A percentile compares a stretch with the other conserved stretches of the same genome.
Evolutionary conservation across 2,113 vertebrate genomes (phyloP).

Genomic region (Rhinopomastus cyanomelas): DNA sequence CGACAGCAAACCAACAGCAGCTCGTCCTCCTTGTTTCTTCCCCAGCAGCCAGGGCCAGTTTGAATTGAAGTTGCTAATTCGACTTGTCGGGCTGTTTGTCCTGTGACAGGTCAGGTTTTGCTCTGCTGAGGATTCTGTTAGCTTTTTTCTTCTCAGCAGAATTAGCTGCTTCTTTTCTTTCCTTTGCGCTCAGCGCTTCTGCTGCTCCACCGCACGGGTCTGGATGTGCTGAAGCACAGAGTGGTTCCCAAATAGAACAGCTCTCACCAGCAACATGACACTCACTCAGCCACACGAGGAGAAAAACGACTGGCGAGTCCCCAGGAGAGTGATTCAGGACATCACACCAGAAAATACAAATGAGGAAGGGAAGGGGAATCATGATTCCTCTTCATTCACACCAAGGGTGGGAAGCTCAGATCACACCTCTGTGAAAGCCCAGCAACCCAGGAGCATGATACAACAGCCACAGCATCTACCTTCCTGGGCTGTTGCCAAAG

Average conservation of each 20-base stretch:
- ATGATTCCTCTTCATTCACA: background rate
- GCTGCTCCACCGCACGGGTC: background rate
- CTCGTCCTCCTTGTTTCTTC: background rate
- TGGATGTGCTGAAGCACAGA: background rate
- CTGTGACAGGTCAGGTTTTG: background rate
- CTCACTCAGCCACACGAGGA: background rate
- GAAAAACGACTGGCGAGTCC: background rate
- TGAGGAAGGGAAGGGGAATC: background rate
- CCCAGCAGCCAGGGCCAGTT: background rate
- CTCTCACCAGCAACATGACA: background rate
- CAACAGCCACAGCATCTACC: background rate
- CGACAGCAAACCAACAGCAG: background rate
- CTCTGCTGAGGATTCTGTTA: background rate
- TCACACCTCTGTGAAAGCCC: background rate
- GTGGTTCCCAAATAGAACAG: background rate
- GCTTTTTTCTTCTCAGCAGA: background rate
- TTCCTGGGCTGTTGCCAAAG: background rate
- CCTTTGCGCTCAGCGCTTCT: background rate
- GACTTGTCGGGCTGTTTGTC: background rate
- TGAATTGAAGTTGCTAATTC: background rate
- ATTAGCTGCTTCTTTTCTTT: background rate
- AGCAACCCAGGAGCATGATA: background rate
- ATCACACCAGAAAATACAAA: background rate
- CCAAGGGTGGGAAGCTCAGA: background rate
- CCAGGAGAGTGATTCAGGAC: background rate